Evolutionary conservation across 1,140 invertebrate species (phyloP).

Genomic region (Ctenoplectra terminalis): DNA sequence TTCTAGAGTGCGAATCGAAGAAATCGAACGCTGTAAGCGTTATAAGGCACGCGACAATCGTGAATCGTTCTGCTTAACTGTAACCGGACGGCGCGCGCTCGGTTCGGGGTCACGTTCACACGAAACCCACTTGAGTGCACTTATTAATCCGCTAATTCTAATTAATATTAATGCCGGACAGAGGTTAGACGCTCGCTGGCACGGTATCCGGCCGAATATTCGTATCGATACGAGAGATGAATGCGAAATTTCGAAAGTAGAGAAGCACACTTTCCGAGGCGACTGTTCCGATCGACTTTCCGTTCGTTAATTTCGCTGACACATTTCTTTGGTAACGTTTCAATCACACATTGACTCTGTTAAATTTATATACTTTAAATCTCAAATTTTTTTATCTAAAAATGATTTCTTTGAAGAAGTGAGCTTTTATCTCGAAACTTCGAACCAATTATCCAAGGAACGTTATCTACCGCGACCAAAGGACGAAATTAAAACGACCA

Average conservation of each 20-base stretch:
- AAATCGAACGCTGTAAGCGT: not conserved
- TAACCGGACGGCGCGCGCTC: constrained; percentile 19
- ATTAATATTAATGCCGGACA: constrained; percentile 77
- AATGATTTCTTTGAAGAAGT: too few relatives aligned
- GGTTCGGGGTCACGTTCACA: constrained; percentile 78
- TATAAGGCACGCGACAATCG: not conserved
- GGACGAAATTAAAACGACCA: constrained; percentile 16
- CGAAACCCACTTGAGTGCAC: constrained; percentile 63
- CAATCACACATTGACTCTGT: too few relatives aligned
- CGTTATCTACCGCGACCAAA: constrained; percentile 1
- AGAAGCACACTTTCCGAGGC: not conserved
- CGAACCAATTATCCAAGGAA: constrained; percentile 13
- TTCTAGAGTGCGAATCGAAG: not conserved
- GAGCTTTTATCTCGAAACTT: not conserved
- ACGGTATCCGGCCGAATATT: not conserved
- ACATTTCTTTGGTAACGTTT: too few relatives aligned
- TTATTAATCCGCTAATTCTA: constrained; percentile 78
- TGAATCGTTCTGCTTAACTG: constrained; percentile 30
- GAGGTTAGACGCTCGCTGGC: not conserved
- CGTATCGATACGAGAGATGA: not conserved
- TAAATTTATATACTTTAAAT: too few relatives aligned
- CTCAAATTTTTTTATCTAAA: too few relatives aligned
- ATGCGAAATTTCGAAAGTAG: not conserved
- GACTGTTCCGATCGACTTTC: not conserved
- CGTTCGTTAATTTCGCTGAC: too few relatives aligned